Base-by-base conservation (phyloP, 2,888 invertebrate species). In the Diarsia mendica region DNA sequence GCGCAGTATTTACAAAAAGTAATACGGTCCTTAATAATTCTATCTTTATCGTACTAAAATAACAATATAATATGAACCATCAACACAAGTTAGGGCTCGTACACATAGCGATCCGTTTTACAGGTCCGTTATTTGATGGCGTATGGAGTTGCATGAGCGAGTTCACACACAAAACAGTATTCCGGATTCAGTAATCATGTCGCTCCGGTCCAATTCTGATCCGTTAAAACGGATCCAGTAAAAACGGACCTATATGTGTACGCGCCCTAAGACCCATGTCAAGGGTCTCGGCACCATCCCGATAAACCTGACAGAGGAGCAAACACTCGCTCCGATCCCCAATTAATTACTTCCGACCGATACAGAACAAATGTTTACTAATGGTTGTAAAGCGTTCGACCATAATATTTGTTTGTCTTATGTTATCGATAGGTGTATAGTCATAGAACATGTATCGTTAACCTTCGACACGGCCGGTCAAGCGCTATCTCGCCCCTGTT, bases 381-480 rank as follows among this genome's bases (percentile, higher is more conserved):
- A 91, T 91, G 88, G 82, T 86, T 88, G 85, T 88, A 83, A 89
- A 90, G 89, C 89, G 89, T 90, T 89, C 89, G 86, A 88, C 85
- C 86, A 88, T 91, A 87, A 89, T 91, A 89, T 89, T 80, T 91
- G 90, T 92, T 92, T 92, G 89, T 86, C 90, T 89, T 89, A 88
- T 91, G 87, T 86, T 87, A 86, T 86, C 86, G 80, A 63, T 77
- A 79, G 66, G 64, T 80, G 70, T 80, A 51, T 20, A n/a, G n/a
- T n/a, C n/a, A n/a, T n/a, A 4, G 49, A 23, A 55, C 11, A 3
- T 28, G 75, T 90, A 90, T 86, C 85, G 87, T 90, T 93, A 93
- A 94, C 95, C 94, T 95, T 93, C 90, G 93, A 93, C 93, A 93
- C 91, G 89, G 82, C 90, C 90, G 92, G 93, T 92, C 94, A 92